Evolutionary conservation across 2,888 invertebrate genomes (phyloP), one percentile per base, ranked within the genome.

Genomic region (Drosophila peninsularis): DNA sequence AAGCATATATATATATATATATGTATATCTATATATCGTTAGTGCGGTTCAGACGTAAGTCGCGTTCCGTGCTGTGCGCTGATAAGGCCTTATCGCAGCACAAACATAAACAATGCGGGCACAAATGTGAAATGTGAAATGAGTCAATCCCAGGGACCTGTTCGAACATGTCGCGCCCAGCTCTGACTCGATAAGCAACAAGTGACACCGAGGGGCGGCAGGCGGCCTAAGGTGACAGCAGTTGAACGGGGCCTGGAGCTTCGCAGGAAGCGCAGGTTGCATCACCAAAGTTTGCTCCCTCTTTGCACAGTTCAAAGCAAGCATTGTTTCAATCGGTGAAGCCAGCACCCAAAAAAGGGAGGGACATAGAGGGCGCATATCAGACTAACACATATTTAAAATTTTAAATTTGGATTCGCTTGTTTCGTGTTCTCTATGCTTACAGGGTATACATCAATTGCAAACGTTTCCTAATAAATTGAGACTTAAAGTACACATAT

Each of bases 21-120:
- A 3, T 21, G 5, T 36, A 49, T 30, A 42, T 63, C 42, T 14
- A 36, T 42, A 63, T 61, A 27, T 63, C 62, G 49, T 64, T 64
- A 45, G 44, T 36, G 32, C 19, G 45, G n/a, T 11, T 37, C 34
- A 21, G 55, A n/a, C 45, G 14, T n/a, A 32, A 64, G 56, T 19
- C 24, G 53, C 21, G 17, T 11, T 37, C 63, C 44, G 14, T 24
- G 24, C 39, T 24, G 11, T 13, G 53, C 19, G 37, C 60, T 61
- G 73, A 73, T 73, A 73, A 73, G 45, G 9, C 56, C 41, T 57
- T 64, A 65, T 75, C 75, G 71, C 42, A 39, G 37, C 50, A 57
- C 50, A 62, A 69, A 69, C 53, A 56, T 44, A 39, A 27, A 13
- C 39, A 66, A 75, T 75, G 68, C 72, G 68, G 75, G 75, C 66